phyloP scores from a whole-genome alignment of 2,888 invertebrate species.

The Galeopsomyia nigrocyanea region DNA sequence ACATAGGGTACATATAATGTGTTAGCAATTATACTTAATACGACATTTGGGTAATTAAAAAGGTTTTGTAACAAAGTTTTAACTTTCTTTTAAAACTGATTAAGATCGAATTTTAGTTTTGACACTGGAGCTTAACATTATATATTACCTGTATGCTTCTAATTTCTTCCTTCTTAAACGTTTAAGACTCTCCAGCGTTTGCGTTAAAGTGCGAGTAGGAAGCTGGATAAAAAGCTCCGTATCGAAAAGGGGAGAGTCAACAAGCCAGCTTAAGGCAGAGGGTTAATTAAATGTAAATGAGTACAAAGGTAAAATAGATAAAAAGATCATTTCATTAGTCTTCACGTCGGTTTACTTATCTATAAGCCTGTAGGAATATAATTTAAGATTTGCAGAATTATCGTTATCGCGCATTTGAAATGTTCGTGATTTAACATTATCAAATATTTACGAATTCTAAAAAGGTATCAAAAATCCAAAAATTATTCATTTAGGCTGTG shows the following conservation, averaged over 20 bases:
- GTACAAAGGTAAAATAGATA: too few species aligned
- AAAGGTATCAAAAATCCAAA: too few species aligned
- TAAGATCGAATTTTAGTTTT: not conserved
- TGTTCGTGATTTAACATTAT: too few species aligned
- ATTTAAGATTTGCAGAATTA: too few species aligned
- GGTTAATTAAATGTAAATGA: constrained; percentile 36
- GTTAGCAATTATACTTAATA: too few species aligned
- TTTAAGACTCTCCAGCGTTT: constrained; percentile 33
- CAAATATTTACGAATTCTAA: too few species aligned
- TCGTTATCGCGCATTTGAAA: too few species aligned
- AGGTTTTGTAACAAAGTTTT: not conserved
- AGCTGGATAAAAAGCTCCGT: constrained; percentile 28
- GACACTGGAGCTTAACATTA: not conserved
- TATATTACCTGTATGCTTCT: constrained; percentile 41
- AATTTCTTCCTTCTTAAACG: constrained; percentile 28
- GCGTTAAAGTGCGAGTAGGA: constrained; percentile 22
- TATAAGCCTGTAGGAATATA: too few species aligned
- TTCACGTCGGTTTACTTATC: too few species aligned
- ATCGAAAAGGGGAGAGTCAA: constrained; percentile 18
- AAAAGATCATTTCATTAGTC: too few species aligned
- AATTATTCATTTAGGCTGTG: too few species aligned
- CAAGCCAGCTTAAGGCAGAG: constrained; percentile 34
- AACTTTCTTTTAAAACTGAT: not conserved
- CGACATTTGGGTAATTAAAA: not conserved
- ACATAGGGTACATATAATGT: too few species aligned